phyloP scores from a whole-genome alignment of 2,888 invertebrate species.

The Lagria hirta region DNA sequence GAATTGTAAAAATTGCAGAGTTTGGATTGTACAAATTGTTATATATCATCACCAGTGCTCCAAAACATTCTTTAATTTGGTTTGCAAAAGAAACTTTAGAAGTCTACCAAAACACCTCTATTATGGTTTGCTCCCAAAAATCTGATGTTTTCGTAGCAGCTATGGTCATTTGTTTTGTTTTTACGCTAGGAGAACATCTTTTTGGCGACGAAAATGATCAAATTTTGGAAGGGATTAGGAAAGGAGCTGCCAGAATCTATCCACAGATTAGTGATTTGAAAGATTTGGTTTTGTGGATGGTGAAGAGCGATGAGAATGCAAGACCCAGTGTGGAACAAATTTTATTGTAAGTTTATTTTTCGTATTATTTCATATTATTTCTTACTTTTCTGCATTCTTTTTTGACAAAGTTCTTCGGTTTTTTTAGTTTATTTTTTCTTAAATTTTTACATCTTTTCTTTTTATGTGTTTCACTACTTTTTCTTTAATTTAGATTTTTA shows the following conservation, averaged over 20 bases:
- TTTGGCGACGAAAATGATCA: slow-evolving; percentile 48
- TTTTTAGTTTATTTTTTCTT: too few relatives aligned
- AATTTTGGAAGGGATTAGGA: slow-evolving; percentile 44
- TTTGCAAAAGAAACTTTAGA: slow-evolving; percentile 51
- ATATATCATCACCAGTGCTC: slow-evolving; percentile 45
- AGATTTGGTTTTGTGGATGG: slow-evolving; percentile 52
- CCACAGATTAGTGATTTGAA: slow-evolving; percentile 44
- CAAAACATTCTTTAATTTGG: slow-evolving; percentile 51
- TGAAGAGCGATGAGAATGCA: slow-evolving; percentile 46
- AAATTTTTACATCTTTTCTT: too few relatives aligned
- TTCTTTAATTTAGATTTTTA: too few relatives aligned
- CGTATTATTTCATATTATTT: too few relatives aligned
- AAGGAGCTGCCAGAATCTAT: slow-evolving; percentile 31
- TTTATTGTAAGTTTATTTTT: slow-evolving; percentile 45
- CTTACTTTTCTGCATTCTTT: too few relatives aligned
- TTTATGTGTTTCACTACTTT: too few relatives aligned
- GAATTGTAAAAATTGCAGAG: slow-evolving; percentile 50
- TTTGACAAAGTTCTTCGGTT: too few relatives aligned
- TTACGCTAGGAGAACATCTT: slow-evolving; percentile 51
- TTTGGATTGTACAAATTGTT: slow-evolving; percentile 52
- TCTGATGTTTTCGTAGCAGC: slow-evolving; percentile 53
- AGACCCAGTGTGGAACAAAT: slow-evolving; percentile 49
- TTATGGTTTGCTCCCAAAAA: slow-evolving; percentile 44
- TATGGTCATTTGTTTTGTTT: slow-evolving; percentile 52
- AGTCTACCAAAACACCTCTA: slow-evolving; percentile 34